Percentiles rank a stretch among this genome's conserved stretches.
These are phyloP conservation scores for Corythoichthys intestinalis DNA, from an alignment of 2,113 vertebrate species.

Conservation along the genomic window DNA sequence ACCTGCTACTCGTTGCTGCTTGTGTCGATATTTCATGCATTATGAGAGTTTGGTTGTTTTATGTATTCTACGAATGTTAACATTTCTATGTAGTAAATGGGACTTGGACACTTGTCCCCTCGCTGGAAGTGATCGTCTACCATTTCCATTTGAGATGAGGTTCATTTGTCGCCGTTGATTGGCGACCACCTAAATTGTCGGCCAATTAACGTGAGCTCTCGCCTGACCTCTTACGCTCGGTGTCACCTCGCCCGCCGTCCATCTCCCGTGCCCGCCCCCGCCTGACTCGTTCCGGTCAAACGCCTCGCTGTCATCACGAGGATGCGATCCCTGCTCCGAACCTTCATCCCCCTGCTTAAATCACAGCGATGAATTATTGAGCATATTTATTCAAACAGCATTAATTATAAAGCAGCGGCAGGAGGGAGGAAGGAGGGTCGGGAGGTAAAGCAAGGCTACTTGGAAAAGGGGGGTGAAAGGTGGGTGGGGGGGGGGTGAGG, in stretches of 20 bases:
- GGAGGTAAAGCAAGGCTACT: conserved; percentile 26
- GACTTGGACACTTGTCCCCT: neutral
- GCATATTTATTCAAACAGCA: conserved; percentile 68
- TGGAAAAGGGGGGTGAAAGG: conserved; percentile 40
- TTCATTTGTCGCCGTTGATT: conserved; percentile 36
- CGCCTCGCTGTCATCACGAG: conserved; percentile 19
- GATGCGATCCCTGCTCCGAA: conserved; percentile 39
- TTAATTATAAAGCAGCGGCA: conserved; percentile 61
- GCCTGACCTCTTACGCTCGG: conserved; percentile 66
- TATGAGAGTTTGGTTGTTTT: too few relatives aligned
- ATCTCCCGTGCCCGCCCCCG: conserved; percentile 3
- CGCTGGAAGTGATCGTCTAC: too few relatives aligned
- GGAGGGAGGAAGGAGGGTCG: neutral
- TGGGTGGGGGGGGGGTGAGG: conserved; percentile 58
- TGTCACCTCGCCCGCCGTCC: conserved; percentile 26
- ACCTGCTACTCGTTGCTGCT: too few relatives aligned
- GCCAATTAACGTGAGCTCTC: conserved; percentile 71
- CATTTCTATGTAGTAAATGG: too few relatives aligned
- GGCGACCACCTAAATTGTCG: conserved; percentile 71
- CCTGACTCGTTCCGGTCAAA: neutral
- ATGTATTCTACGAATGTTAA: too few relatives aligned
- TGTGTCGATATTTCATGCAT: too few relatives aligned
- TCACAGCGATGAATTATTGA: conserved; percentile 69
- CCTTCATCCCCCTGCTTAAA: conserved; percentile 48
- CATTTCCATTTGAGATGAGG: neutral